Base-by-base conservation (phyloP, 2,797 vertebrate genomes). In the Syndactyla subalaris region DNA sequence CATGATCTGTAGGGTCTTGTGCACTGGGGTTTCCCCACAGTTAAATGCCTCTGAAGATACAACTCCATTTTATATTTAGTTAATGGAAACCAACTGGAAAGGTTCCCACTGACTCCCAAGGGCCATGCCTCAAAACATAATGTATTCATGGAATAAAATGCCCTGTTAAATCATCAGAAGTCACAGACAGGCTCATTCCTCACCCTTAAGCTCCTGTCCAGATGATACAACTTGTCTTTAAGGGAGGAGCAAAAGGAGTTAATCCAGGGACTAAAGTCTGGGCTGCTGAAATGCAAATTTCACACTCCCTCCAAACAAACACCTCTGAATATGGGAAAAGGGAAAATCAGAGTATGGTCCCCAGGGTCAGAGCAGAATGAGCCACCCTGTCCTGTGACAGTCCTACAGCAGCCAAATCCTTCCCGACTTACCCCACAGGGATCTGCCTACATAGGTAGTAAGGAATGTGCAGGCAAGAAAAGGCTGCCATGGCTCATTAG, bases 81-180 rank as follows among this genome's bases (percentile, higher is more conserved):
- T 66, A 85, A 89, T 77, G 91, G 30, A 92, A 94, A 81, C 13
- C 61, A 80, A 88, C 17, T 91, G 87, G 49, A 86, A 92, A 79
- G 38, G 38, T 54, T 85, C 61, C 68, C 24, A 1, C 34, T 51
- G 68, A 32, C 20, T 91, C 57, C 58, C 86, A 66, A 78, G 66
- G 36, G 54, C 68, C 65, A 19, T 71, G 67, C 32, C 77, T 62
- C 52, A 30, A 63, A 62, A 61, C 9, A 26, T 16, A 29, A 58
- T 2, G 15, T 9, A 75, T 83, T 46, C 61, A 75, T 34, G 65
- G 85, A 88, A 85, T 32, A 91, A 93, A 81, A 26, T 8, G 0
- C 58, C 49, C 82, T 66, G 54, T 78, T 72, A 75, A 89, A 80
- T 74, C 58, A 89, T 29, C 46, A 83, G 49, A 83, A 93, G 43